A percentile compares a stretch with the other conserved stretches of the same genome.
phyloP scores from a whole-genome alignment of 1,140 invertebrate genomes.

The Drosophila sp. region DNA sequence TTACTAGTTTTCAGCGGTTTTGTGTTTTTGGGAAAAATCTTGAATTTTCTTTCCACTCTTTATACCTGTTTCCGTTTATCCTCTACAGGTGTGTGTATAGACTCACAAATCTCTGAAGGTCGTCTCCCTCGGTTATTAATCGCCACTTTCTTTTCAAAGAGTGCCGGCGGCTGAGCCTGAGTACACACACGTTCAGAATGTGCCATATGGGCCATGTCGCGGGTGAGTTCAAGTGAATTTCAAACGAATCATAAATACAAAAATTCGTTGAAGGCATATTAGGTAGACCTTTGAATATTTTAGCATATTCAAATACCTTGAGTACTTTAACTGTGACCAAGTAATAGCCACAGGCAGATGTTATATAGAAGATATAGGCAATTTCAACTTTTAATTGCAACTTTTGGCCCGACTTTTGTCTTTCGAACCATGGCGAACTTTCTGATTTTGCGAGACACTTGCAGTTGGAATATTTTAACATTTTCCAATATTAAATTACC shows the following conservation, averaged over 20 bases:
- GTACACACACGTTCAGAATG: slow-evolving; percentile 34
- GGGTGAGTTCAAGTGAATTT: slow-evolving; percentile 46
- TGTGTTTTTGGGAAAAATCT: slow-evolving; percentile 69
- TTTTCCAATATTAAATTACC: too few relatives aligned
- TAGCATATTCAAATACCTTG: neutral
- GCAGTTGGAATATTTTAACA: too few relatives aligned
- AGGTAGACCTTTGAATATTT: neutral
- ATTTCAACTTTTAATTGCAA: too few relatives aligned
- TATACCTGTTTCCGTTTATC: slow-evolving; percentile 60
- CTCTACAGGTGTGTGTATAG: slow-evolving; percentile 37
- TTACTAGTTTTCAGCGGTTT: slow-evolving; percentile 63
- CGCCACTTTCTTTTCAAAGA: slow-evolving; percentile 61
- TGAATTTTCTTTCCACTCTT: slow-evolving; percentile 33
- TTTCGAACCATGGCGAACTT: too few relatives aligned
- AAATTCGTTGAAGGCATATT: slow-evolving; percentile 34
- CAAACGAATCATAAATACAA: slow-evolving; percentile 8
- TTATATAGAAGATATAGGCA: too few relatives aligned
- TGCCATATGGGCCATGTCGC: slow-evolving; percentile 11
- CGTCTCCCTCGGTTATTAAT: slow-evolving; percentile 76
- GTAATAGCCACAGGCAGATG: too few relatives aligned
- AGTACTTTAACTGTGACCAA: too few relatives aligned
- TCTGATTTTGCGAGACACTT: too few relatives aligned
- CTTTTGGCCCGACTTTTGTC: too few relatives aligned
- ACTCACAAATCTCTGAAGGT: slow-evolving; percentile 65
- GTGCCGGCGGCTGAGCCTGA: slow-evolving; percentile 44